Percentiles rank a stretch among this genome's conserved stretches.
Conservation (phyloP, 2,113 vertebrate genomes). For the Cygnus buccinator region DNA sequence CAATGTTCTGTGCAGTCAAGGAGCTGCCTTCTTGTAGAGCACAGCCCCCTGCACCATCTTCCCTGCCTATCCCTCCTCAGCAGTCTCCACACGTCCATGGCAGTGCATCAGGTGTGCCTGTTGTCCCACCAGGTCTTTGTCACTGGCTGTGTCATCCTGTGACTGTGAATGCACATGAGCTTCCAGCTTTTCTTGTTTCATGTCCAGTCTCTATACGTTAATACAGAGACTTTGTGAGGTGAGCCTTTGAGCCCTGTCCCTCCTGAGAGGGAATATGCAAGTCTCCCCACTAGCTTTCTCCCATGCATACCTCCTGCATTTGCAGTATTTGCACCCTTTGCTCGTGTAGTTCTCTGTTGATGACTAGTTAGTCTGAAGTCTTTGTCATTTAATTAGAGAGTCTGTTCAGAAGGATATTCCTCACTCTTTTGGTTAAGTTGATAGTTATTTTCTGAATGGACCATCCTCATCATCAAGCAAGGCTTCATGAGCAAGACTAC, state of each 20-base stretch:
- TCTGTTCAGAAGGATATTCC: not conserved
- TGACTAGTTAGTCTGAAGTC: not conserved
- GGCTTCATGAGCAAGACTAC: not conserved
- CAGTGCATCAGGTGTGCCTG: not conserved
- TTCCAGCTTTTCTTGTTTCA: not conserved
- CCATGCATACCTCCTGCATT: not conserved
- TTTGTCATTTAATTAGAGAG: not conserved
- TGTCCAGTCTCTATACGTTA: not conserved
- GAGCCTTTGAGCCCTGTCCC: not conserved
- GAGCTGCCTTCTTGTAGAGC: not conserved
- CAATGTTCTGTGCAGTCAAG: not conserved
- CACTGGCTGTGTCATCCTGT: not conserved
- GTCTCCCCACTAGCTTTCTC: not conserved
- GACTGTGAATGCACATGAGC: not conserved
- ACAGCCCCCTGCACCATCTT: not conserved
- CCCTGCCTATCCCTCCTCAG: not conserved
- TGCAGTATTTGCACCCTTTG: not conserved
- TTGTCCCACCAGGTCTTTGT: not conserved
- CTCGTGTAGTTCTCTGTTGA: not conserved
- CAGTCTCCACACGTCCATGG: not conserved
- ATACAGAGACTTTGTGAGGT: not conserved
- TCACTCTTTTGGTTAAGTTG: not conserved
- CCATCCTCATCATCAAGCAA: not conserved
- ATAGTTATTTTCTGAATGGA: not conserved
- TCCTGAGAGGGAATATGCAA: not conserved